Conservation (phyloP, 2,888 invertebrate genomes). For the Microctonus hyperodae region DNA sequence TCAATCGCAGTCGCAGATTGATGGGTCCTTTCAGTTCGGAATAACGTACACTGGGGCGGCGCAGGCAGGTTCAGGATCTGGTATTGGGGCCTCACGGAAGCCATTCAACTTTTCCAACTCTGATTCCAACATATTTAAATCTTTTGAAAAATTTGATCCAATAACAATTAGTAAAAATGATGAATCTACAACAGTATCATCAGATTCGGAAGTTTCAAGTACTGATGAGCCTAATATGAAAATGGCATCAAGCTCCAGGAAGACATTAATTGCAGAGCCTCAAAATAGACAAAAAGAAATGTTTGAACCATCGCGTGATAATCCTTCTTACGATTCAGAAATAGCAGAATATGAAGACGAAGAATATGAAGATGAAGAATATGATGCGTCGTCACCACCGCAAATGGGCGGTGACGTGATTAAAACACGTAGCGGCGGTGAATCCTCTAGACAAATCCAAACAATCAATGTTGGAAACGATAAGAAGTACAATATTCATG, state of each 20-base stretch:
- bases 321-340: slow-evolving; percentile 24
- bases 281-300: slow-evolving; percentile 27
- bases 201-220: background rate
- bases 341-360: slow-evolving; percentile 53
- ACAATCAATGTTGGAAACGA: slow-evolving; percentile 70
- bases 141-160: slow-evolving; percentile 45
- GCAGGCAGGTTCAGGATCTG: slow-evolving; percentile 78
- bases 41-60: slow-evolving; percentile 82
- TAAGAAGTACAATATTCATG: slow-evolving; percentile 68
- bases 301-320: slow-evolving; percentile 24
- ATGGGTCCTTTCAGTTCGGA: slow-evolving; percentile 81
- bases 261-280: slow-evolving; percentile 35
- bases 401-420: slow-evolving; percentile 31
- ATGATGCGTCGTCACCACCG: slow-evolving; percentile 39
- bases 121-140: slow-evolving; percentile 51
- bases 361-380: slow-evolving; percentile 64
- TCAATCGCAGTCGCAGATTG: slow-evolving; percentile 83
- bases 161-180: slow-evolving; percentile 3
- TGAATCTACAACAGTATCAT: background rate
- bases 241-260: slow-evolving; percentile 44
- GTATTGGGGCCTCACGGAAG: slow-evolving; percentile 55
- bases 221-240: slow-evolving; percentile 31
- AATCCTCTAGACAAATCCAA: slow-evolving; percentile 66
- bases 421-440: slow-evolving; percentile 38
- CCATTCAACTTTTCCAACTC: slow-evolving; percentile 54